Percentiles rank a stretch among this genome's conserved stretches.
Conservation (phyloP, 92 coral and sea anemone genomes). For the Plumapathes pennacea region DNA sequence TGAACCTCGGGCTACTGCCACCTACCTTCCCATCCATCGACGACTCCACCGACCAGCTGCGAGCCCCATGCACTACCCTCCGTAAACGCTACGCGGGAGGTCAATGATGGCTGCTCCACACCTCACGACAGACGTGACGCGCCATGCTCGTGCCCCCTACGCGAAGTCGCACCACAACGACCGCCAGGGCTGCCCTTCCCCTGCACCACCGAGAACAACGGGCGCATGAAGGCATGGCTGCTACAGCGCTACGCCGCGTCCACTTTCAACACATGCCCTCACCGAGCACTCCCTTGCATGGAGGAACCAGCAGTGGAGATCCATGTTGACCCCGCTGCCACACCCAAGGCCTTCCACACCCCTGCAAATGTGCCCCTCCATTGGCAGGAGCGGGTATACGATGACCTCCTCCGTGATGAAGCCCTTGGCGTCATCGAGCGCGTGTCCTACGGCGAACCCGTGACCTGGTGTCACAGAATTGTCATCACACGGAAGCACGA, state of each 20-base stretch:
- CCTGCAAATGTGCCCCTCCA: conserved; percentile 46
- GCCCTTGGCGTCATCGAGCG: conserved; percentile 69
- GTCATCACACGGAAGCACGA: conserved; percentile 66
- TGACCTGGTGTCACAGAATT: conserved; percentile 68
- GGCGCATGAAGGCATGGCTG: conserved; percentile 35
- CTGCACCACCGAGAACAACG: conserved; percentile 24
- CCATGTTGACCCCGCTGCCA: conserved; percentile 22
- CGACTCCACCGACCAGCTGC: no score
- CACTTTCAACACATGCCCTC: conserved; percentile 59
- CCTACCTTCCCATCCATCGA: conserved; percentile 21
- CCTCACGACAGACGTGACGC: no score
- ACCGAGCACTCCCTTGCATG: conserved; percentile 26
- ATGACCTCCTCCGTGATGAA: conserved; percentile 61
- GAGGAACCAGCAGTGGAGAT: conserved; percentile 27
- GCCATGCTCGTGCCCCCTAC: conserved; percentile 25
- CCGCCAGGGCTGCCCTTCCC: conserved; percentile 27
- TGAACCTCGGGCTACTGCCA: conserved; percentile 58
- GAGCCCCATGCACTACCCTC: no score
- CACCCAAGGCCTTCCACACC: conserved; percentile 61
- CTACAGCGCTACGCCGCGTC: conserved; percentile 37
- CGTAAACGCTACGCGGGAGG: no score
- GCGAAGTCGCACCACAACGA: conserved; percentile 20
- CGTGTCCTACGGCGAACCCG: conserved; percentile 66
- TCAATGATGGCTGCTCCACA: no score
- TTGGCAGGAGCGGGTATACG: conserved; percentile 53